Percentiles rank a stretch among this genome's conserved stretches.
Evolutionary conservation across 2,888 invertebrate species (phyloP).

Genomic region (Drosophila parthenogenetica): DNA sequence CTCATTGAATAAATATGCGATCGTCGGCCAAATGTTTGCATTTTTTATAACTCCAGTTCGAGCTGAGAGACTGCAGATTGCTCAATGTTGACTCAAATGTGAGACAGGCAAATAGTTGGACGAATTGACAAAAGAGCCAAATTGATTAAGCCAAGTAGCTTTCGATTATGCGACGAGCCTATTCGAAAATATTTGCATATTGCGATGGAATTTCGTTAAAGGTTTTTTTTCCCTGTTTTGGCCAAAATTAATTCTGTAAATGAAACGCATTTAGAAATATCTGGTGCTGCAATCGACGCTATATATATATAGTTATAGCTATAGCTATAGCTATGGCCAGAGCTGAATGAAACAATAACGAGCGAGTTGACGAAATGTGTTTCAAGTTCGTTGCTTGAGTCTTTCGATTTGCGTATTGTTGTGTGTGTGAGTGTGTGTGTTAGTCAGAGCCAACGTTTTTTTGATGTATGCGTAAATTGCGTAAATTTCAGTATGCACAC

Average conservation of each 20-base stretch:
- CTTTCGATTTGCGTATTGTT: slow-evolving; percentile 71
- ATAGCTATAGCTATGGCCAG: slow-evolving; percentile 30
- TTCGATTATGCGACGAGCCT: slow-evolving; percentile 50
- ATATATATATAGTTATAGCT: slow-evolving; percentile 23
- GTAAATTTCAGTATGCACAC: slow-evolving; percentile 61
- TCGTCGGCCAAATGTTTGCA: slow-evolving; percentile 59
- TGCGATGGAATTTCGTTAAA: slow-evolving; percentile 18
- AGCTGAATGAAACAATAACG: slow-evolving; percentile 31
- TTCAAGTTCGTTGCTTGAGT: slow-evolving; percentile 79
- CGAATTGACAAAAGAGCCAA: slow-evolving; percentile 17
- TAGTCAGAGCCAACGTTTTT: slow-evolving; percentile 63
- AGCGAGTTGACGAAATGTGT: slow-evolving; percentile 65
- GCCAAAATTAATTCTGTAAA: slow-evolving; percentile 60
- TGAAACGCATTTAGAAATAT: slow-evolving; percentile 54
- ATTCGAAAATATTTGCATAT: slow-evolving; percentile 60
- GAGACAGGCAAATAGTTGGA: slow-evolving; percentile 37
- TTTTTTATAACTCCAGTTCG: slow-evolving; percentile 42
- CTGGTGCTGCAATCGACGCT: slow-evolving; percentile 52
- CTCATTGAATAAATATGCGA: slow-evolving; percentile 52
- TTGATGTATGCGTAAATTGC: slow-evolving; percentile 57
- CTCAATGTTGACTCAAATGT: slow-evolving; percentile 37
- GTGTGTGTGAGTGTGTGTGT: slow-evolving; percentile 31
- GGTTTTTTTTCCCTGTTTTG: slow-evolving; percentile 4
- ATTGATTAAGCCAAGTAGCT: slow-evolving; percentile 49
- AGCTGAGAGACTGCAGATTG: slow-evolving; percentile 29